Conservation (phyloP, 2,797 vertebrate species). For the Hyperoplus immaculatus region DNA sequence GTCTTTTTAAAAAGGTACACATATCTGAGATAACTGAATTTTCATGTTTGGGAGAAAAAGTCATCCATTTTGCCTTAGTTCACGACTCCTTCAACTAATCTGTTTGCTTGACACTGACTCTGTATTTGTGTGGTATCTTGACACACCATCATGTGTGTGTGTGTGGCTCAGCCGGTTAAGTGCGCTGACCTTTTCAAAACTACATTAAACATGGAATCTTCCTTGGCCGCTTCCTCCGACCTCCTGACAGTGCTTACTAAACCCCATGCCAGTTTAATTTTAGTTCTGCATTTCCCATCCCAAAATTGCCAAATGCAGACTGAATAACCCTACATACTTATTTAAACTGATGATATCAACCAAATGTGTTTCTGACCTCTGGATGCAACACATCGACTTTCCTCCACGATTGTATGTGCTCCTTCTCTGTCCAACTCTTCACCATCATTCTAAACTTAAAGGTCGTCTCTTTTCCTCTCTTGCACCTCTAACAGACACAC, state of each 20-base stretch:
- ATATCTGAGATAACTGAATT: too few relatives aligned
- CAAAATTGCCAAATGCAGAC: neutral
- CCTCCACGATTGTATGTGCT: neutral
- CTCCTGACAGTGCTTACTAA: neutral
- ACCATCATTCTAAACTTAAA: neutral
- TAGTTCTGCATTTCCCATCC: neutral
- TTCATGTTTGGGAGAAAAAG: neutral
- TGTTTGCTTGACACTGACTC: neutral
- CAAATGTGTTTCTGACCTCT: neutral
- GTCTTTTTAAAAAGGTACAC: neutral
- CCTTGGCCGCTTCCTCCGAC: neutral
- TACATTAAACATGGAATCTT: neutral
- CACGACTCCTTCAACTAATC: neutral
- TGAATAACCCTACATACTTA: neutral
- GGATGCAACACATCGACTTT: neutral
- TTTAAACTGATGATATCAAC: neutral
- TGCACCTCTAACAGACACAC: neutral
- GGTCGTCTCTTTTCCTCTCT: neutral
- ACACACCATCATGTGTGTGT: neutral
- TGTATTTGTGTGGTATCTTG: neutral
- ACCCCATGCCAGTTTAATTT: neutral
- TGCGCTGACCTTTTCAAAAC: neutral
- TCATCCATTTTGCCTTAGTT: neutral
- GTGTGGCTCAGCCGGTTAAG: neutral
- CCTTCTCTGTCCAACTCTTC: neutral